A percentile compares a stretch with the other conserved stretches of the same genome.
Evolutionary conservation across 1,140 invertebrate species (phyloP).

Genomic region (Monomorium pharaonis): DNA sequence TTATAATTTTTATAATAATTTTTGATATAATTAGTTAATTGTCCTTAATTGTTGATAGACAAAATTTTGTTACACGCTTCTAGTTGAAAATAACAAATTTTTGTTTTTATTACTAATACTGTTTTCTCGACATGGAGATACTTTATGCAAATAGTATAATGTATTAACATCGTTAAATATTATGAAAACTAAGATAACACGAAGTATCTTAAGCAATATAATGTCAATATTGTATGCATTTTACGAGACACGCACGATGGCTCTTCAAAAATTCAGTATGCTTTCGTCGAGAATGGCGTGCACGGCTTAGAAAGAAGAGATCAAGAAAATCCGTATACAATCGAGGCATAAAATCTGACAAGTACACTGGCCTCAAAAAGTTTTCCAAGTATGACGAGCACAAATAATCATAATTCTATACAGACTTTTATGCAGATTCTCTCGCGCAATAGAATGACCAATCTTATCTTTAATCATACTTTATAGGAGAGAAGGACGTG

Average conservation of each 20-base stretch:
- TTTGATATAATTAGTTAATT: not conserved
- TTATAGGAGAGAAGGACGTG: not conserved
- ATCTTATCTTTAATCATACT: not conserved
- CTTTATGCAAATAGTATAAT: not conserved
- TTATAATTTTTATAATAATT: not conserved
- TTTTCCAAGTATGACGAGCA: not conserved
- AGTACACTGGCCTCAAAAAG: not conserved
- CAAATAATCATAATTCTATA: not conserved
- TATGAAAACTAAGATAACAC: not conserved
- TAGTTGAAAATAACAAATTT: not conserved
- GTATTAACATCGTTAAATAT: not conserved
- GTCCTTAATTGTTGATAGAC: not conserved
- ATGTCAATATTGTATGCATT: not conserved
- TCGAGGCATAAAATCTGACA: slow-evolving; percentile 1
- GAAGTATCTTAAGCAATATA: not conserved
- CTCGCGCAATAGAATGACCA: not conserved
- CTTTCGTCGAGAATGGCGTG: slow-evolving; percentile 15
- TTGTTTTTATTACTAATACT: no score
- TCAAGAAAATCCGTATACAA: slow-evolving; percentile 41
- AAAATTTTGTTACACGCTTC: not conserved
- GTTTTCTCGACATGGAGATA: not conserved
- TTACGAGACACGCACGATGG: not conserved
- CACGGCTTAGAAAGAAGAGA: slow-evolving; percentile 29
- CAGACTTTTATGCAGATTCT: not conserved
- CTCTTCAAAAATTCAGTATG: slow-evolving; percentile 43